A percentile compares a stretch with the other conserved stretches of the same genome.
Conservation (phyloP, 92 coral and sea anemone species). For the Siderastrea radians region DNA sequence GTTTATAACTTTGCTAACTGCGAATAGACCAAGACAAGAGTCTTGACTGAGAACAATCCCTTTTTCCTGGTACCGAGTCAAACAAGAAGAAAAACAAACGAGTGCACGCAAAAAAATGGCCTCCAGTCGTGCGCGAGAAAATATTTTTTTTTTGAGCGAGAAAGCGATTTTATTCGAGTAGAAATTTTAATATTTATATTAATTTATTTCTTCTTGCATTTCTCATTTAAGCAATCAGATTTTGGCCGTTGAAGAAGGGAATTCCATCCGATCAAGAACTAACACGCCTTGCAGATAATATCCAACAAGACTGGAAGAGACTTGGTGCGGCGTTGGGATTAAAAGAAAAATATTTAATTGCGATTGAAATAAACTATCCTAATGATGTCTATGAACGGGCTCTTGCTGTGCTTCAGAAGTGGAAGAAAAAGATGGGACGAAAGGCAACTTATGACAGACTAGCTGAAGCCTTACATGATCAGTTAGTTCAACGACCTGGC, state of each 20-base stretch:
- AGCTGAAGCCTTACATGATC: slow-evolving; percentile 22
- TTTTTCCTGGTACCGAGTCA: too few relatives aligned
- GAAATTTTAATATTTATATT: too few relatives aligned
- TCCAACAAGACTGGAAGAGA: slow-evolving; percentile 24
- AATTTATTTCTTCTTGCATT: too few relatives aligned
- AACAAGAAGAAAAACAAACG: too few relatives aligned
- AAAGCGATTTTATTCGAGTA: not conserved
- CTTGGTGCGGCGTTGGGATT: slow-evolving; percentile 13
- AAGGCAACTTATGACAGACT: slow-evolving; percentile 10
- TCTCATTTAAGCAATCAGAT: not conserved
- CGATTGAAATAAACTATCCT: not conserved
- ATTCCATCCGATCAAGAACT: slow-evolving; percentile 12
- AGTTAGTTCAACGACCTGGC: slow-evolving; percentile 21
- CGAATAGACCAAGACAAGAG: too few relatives aligned
- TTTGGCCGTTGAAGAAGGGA: slow-evolving; percentile 36
- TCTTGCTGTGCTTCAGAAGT: slow-evolving; percentile 25
- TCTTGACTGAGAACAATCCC: too few relatives aligned
- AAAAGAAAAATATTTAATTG: slow-evolving; percentile 17
- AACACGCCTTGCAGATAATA: not conserved
- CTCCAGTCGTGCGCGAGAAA: not conserved
- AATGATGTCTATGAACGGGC: slow-evolving; percentile 22
- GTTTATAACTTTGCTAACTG: too few relatives aligned
- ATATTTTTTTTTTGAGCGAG: not conserved
- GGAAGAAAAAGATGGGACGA: slow-evolving; percentile 21
- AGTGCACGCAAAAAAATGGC: too few relatives aligned